Evolutionary conservation across 2,113 vertebrate species (phyloP).

Genomic region (Bagarius yarrelli): DNA sequence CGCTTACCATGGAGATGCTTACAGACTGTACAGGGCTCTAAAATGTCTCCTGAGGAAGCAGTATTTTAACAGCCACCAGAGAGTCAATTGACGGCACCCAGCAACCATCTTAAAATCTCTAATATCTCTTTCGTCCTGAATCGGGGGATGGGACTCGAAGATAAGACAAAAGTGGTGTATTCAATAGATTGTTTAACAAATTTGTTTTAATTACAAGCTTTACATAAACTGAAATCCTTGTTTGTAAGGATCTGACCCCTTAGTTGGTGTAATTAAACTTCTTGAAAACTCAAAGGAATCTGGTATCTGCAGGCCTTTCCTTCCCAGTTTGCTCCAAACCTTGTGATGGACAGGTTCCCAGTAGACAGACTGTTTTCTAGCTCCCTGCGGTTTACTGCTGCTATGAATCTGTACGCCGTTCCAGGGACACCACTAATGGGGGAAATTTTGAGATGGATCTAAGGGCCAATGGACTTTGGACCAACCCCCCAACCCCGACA

Average conservation of each 20-base stretch:
- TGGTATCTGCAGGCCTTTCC: not conserved
- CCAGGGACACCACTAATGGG: no score
- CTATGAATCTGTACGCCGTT: constrained; percentile 6
- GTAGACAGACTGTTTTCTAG: constrained; percentile 13
- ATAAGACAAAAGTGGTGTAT: not conserved
- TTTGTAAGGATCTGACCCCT: not conserved
- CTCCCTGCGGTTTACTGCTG: constrained; percentile 11
- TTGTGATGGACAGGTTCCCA: constrained; percentile 31
- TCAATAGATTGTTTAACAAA: not conserved
- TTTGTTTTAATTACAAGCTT: not conserved
- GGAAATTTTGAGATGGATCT: no score
- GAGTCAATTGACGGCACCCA: not conserved
- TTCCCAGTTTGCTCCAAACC: constrained; percentile 22
- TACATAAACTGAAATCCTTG: not conserved
- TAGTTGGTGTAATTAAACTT: not conserved
- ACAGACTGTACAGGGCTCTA: constrained; percentile 10
- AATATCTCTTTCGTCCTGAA: not conserved
- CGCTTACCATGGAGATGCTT: constrained; percentile 33
- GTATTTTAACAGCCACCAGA: constrained; percentile 12
- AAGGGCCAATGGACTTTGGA: no score
- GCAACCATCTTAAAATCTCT: not conserved
- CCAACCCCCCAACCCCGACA: no score
- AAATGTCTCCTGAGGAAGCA: constrained; percentile 27
- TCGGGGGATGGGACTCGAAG: not conserved
- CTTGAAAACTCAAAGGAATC: not conserved